These are phyloP conservation scores for Catagonus wagneri DNA, from an alignment of 2,113 vertebrate species.

Conservation along the genomic window DNA sequence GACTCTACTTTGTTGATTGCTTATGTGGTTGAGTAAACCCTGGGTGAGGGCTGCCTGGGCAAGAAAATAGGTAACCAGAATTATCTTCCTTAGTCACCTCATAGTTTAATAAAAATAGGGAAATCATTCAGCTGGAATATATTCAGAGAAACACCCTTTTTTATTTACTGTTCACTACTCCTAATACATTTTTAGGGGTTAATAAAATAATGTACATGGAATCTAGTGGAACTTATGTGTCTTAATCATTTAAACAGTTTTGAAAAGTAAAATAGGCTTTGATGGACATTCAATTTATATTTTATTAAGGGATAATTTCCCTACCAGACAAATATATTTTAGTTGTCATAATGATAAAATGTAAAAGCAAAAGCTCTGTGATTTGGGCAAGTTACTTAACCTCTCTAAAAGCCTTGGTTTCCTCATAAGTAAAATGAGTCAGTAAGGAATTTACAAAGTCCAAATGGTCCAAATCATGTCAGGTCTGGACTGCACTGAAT, in stretches of 20 bases:
- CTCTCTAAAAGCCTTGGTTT: slow-evolving; percentile 8
- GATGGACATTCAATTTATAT: not conserved
- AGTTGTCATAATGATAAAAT: not conserved
- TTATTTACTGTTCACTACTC: not conserved
- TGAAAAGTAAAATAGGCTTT: slow-evolving; percentile 53
- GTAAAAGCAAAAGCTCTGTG: not conserved
- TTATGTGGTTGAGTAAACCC: not conserved
- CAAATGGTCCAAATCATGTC: not conserved
- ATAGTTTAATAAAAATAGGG: not conserved
- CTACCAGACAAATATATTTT: not conserved
- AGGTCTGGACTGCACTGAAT: not conserved
- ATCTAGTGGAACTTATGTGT: not conserved
- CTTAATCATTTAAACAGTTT: not conserved
- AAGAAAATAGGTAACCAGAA: not conserved
- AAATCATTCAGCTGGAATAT: slow-evolving; percentile 9
- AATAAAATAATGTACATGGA: not conserved
- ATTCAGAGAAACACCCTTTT: not conserved
- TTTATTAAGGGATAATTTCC: slow-evolving; percentile 20
- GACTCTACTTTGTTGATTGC: not conserved
- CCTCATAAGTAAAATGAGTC: not conserved
- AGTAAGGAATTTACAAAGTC: not conserved
- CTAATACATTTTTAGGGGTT: not conserved
- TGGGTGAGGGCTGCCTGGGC: not conserved
- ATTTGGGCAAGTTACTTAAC: slow-evolving; percentile 12
- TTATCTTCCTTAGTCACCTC: not conserved